A percentile compares a stretch with the other conserved stretches of the same genome.
Conservation (phyloP, 2,797 vertebrate species). For the Sebastes trivittatus region DNA sequence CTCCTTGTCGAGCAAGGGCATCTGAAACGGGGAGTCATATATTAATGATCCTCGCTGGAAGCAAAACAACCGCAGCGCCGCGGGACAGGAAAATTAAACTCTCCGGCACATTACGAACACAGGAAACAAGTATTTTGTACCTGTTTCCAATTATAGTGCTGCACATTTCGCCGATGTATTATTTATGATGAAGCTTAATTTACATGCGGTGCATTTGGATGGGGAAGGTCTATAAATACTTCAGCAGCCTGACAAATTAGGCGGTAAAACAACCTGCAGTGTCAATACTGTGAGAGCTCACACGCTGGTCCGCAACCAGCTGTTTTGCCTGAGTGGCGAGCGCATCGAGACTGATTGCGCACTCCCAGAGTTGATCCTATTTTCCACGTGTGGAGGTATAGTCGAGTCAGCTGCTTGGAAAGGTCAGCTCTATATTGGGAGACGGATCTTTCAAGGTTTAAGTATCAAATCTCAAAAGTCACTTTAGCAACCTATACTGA, state of each 20-base stretch:
- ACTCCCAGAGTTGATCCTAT: constrained; percentile 40
- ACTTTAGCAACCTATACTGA: constrained; percentile 41
- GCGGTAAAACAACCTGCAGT: constrained; percentile 47
- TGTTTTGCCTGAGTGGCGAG: constrained; percentile 6
- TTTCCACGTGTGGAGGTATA: constrained; percentile 41
- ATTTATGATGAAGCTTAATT: constrained; percentile 66
- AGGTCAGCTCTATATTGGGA: constrained; percentile 76
- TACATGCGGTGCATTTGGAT: constrained; percentile 39
- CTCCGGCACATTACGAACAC: constrained; percentile 22
- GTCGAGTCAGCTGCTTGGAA: constrained; percentile 48
- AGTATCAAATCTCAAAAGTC: constrained; percentile 71
- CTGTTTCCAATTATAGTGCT: constrained; percentile 52
- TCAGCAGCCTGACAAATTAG: constrained; percentile 46
- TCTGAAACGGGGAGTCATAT: constrained; percentile 49
- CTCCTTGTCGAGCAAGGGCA: constrained; percentile 68
- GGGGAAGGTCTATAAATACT: constrained; percentile 61
- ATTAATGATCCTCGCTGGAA: constrained; percentile 62
- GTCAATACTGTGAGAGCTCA: constrained; percentile 28
- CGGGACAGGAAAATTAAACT: constrained; percentile 41
- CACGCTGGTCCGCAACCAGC: constrained; percentile 8
- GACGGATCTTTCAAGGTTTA: constrained; percentile 66
- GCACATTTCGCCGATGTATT: constrained; percentile 38
- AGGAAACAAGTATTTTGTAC: constrained; percentile 56
- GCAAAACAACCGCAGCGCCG: constrained; percentile 41
- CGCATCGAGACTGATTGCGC: constrained; percentile 31